Evolutionary conservation across 2,888 invertebrate species (phyloP), one percentile per base, ranked within the genome.

Genomic region (Smittia sp.): DNA sequence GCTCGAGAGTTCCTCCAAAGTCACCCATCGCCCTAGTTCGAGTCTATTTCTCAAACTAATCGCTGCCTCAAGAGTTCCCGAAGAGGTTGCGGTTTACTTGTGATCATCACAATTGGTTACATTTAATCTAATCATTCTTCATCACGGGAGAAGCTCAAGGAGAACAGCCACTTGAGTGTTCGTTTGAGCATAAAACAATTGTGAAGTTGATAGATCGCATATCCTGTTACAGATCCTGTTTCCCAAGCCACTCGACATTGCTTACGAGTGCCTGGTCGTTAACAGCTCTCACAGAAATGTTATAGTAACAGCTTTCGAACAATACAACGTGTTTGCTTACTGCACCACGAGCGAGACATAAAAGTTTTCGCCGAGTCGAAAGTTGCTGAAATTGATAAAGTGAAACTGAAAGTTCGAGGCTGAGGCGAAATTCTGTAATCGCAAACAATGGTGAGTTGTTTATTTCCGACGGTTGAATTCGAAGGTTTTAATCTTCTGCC

Each of bases 201-300:
- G 58, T 70, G 13, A n/a, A 65, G 1, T 68, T 68, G 15, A 11
- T 62, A 18, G 20, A 62, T 62, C 24, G 27, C 22, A 62, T 39
- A 62, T 72, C 62, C 72, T 69, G 27, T 63, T 63, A 69, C 27
- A 54, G 39, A 69, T 69, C 69, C 69, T 69, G 69, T 24, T 72
- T 72, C 62, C 62, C 58, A 72, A 72, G 54, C 62, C 39, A 72
- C 72, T 72, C 58, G 20, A 54, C 11, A 11, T 66, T 39, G 39
- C 13, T 39, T 39, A 3, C 15, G 46, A 46, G 11, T 11, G 46
- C n/a, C n/a, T 11, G 11, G 11, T 11, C 32, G 32, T 32, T 32
- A 32, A 32, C 32, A 32, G 9, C 3, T 32, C 9, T 32, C 32
- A 6, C 32, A 6, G 9, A 32, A 32, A 3, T n/a, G n/a, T n/a